phyloP scores from a whole-genome alignment of 2,113 vertebrate genomes.

The Ardeotis arabs region DNA sequence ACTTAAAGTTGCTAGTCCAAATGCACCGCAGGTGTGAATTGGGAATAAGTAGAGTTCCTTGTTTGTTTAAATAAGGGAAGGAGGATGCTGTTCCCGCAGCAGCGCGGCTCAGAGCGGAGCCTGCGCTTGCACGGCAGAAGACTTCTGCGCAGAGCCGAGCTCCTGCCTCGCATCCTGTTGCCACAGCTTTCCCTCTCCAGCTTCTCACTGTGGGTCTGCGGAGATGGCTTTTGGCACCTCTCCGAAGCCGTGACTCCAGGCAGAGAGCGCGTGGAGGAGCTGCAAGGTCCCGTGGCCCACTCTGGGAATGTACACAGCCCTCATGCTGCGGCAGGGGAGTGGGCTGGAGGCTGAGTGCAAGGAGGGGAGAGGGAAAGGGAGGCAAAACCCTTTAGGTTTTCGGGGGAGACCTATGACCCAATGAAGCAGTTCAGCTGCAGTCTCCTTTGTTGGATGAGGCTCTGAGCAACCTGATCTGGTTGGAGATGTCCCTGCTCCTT shows the following conservation, averaged over 20 bases:
- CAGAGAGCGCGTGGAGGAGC: neutral
- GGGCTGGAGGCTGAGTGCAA: neutral
- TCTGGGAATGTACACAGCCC: neutral
- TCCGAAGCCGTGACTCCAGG: neutral
- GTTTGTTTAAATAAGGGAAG: no score
- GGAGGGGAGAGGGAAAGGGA: neutral
- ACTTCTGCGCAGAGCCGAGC: no score
- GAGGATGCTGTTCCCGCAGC: no score
- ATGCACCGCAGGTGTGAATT: rapidly evolving
- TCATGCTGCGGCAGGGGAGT: rapidly evolving
- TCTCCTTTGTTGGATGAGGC: neutral
- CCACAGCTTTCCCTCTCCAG: neutral
- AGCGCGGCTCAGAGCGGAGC: rapidly evolving
- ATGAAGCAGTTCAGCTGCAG: neutral
- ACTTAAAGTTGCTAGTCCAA: neutral
- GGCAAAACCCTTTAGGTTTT: neutral
- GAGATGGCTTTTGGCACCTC: neutral
- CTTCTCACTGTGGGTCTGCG: neutral
- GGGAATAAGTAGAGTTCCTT: neutral
- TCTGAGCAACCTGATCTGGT: no score
- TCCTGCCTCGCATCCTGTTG: rapidly evolving
- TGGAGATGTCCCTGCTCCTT: no score
- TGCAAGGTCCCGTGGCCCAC: neutral
- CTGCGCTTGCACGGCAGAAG: rapidly evolving
- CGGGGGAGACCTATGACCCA: neutral